phyloP scores from a whole-genome alignment of 2,797 vertebrate genomes.

The Phyllotis vaccarum region DNA sequence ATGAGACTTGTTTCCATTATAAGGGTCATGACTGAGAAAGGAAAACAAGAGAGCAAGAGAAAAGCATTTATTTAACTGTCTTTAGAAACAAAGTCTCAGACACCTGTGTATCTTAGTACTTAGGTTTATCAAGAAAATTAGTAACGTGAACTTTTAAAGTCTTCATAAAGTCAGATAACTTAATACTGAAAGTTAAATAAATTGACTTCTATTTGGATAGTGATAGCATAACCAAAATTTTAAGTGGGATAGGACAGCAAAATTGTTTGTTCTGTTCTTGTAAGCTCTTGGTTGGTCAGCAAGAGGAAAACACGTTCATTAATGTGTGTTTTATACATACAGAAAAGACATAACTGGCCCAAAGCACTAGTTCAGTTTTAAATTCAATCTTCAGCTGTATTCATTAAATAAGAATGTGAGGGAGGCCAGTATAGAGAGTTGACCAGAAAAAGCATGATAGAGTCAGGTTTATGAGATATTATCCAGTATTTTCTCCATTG shows the following conservation, averaged over 20 bases:
- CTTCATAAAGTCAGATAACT: not conserved
- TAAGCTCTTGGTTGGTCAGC: not conserved
- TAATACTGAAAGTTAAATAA: not conserved
- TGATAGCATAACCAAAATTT: not conserved
- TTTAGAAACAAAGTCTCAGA: not conserved
- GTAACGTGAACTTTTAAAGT: not conserved
- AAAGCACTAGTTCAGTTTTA: not conserved
- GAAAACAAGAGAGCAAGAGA: not conserved
- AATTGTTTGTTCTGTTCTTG: not conserved
- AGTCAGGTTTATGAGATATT: not conserved
- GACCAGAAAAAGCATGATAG: not conserved
- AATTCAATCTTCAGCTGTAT: not conserved
- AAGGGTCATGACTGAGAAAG: not conserved
- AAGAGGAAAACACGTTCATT: not conserved
- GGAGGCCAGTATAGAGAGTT: not conserved
- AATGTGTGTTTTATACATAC: not conserved
- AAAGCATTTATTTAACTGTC: not conserved
- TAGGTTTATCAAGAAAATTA: conserved; percentile 6
- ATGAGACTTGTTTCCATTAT: not conserved
- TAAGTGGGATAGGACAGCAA: not conserved
- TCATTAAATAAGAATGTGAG: not conserved
- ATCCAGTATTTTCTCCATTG: not conserved
- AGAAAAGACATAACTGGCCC: not conserved
- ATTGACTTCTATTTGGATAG: not conserved
- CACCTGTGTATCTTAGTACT: not conserved